Conservation (phyloP, 2,888 invertebrate genomes). For the Xanthia icteritia region DNA sequence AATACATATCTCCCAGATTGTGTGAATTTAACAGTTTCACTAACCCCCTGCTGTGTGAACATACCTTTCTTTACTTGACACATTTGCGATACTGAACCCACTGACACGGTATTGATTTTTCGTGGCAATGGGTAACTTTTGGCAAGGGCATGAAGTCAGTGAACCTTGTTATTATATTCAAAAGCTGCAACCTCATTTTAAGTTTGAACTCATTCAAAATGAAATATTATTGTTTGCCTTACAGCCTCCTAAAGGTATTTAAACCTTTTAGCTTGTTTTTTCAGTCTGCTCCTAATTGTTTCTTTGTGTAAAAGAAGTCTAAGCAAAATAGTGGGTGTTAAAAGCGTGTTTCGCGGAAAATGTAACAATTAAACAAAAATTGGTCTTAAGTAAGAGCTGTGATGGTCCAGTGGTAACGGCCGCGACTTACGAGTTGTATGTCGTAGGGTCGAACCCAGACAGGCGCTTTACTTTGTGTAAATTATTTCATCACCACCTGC, state of each 20-base stretch:
- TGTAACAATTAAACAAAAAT: slow-evolving; percentile 3
- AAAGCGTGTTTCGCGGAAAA: neutral
- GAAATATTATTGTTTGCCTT: neutral
- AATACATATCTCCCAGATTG: neutral
- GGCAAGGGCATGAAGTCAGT: slow-evolving; percentile 57
- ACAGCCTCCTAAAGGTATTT: neutral
- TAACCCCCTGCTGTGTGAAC: neutral
- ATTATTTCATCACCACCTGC: too few species aligned
- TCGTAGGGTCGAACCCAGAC: too few species aligned
- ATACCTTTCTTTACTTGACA: slow-evolving; percentile 25
- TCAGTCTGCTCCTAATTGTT: neutral
- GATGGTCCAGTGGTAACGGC: too few species aligned
- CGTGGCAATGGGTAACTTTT: slow-evolving; percentile 49
- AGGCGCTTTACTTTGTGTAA: too few species aligned
- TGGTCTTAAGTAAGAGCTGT: too few species aligned
- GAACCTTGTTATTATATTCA: slow-evolving; percentile 46
- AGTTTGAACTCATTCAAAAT: slow-evolving; percentile 23
- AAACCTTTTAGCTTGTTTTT: slow-evolving; percentile 13
- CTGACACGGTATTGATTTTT: slow-evolving; percentile 59
- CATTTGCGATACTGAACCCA: slow-evolving; percentile 51
- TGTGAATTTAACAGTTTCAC: slow-evolving; percentile 3
- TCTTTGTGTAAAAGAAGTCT: slow-evolving; percentile 5
- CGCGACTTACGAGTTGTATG: too few species aligned
- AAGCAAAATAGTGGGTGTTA: neutral
- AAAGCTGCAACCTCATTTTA: slow-evolving; percentile 49